Conservation (phyloP, 1,140 invertebrate species). For the Ladona fulva region DNA sequence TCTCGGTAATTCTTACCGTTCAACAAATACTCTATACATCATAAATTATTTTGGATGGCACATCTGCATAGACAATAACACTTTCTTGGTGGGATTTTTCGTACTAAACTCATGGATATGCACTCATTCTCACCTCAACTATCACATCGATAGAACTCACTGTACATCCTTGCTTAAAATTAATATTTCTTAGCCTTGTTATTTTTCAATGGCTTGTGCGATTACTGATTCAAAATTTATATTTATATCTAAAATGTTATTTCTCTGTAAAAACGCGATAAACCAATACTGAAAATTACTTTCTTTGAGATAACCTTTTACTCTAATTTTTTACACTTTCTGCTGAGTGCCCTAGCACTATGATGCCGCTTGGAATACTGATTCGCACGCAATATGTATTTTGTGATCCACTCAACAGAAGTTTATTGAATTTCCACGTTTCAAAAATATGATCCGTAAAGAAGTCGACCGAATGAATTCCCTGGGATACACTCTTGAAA, state of each 20-base stretch:
- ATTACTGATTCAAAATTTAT: neutral
- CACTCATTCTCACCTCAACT: neutral
- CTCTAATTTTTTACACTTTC: neutral
- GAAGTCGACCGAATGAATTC: neutral
- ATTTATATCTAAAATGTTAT: neutral
- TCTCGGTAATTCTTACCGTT: neutral
- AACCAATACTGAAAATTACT: neutral
- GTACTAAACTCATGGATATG: constrained; percentile 6
- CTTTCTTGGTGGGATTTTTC: neutral
- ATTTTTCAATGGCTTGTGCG: neutral
- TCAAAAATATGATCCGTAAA: constrained; percentile 1
- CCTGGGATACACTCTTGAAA: neutral
- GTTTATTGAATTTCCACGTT: neutral
- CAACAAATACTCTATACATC: neutral
- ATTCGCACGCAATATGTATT: neutral
- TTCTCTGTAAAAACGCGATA: neutral
- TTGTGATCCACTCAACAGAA: neutral
- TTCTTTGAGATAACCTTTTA: neutral
- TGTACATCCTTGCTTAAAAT: neutral
- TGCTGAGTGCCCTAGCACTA: neutral
- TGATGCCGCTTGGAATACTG: neutral
- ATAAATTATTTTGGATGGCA: neutral
- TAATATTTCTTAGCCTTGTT: neutral
- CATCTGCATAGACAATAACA: neutral
- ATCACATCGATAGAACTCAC: neutral